Evolutionary conservation across 1,140 invertebrate species (phyloP).

Genomic region (Trachymyrmex cornetzi): DNA sequence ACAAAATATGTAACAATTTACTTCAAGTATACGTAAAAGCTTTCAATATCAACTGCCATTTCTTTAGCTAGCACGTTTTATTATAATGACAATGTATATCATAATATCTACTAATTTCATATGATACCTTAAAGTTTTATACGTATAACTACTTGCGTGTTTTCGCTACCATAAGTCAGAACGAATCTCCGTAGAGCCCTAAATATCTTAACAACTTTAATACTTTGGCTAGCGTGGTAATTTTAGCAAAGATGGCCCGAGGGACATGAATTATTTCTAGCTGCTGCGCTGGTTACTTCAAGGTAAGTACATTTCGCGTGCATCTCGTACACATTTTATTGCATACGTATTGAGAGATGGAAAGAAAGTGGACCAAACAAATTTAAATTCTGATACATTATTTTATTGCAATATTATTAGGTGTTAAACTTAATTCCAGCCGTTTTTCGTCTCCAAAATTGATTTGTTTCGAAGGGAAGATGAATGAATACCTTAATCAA

Average conservation of each 20-base stretch:
- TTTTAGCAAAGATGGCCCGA: conserved; percentile 65
- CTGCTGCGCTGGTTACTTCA: conserved; percentile 22
- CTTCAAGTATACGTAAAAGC: neutral
- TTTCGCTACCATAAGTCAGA: conserved; percentile 62
- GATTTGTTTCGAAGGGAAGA: too few relatives aligned
- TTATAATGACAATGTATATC: neutral
- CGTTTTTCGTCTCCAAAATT: too few relatives aligned
- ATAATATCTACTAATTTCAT: conserved; percentile 57
- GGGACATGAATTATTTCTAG: conserved; percentile 73
- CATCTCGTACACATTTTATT: conserved; percentile 29
- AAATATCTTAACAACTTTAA: conserved; percentile 77
- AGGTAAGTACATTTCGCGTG: neutral
- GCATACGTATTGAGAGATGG: conserved; percentile 11
- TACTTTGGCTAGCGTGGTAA: conserved; percentile 69
- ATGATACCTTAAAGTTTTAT: conserved; percentile 65
- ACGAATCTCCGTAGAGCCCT: conserved; percentile 72
- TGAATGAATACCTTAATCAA: too few relatives aligned
- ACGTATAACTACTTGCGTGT: conserved; percentile 38
- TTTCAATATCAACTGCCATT: neutral
- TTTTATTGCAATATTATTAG: neutral
- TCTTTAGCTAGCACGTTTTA: neutral
- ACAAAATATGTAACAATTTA: conserved; percentile 3
- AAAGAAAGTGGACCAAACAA: neutral
- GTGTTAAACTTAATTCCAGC: too few relatives aligned
- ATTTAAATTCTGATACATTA: neutral